phyloP scores from a whole-genome alignment of 2,113 vertebrate genomes.

The Rhynchomys soricoides region DNA sequence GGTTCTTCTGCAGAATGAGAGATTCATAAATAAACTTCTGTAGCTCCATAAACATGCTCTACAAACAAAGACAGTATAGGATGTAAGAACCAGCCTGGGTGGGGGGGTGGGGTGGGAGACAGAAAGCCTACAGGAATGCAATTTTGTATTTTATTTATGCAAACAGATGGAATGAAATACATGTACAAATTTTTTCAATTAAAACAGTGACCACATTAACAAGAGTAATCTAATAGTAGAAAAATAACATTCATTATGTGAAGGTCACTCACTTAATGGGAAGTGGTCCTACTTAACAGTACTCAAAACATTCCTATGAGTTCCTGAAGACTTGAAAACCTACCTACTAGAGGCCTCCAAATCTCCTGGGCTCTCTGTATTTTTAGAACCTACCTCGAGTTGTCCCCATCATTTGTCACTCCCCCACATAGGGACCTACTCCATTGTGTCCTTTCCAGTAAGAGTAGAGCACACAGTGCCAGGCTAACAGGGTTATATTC shows the following conservation, averaged over 20 bases:
- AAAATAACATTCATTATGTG: background rate
- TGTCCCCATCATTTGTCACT: background rate
- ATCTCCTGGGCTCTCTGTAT: background rate
- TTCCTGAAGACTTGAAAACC: background rate
- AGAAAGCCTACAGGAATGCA: background rate
- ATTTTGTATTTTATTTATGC: background rate
- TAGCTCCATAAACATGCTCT: background rate
- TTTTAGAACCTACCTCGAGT: background rate
- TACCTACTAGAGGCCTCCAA: background rate
- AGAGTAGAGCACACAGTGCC: background rate
- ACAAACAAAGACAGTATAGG: background rate
- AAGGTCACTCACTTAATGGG: background rate
- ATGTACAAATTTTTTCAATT: background rate
- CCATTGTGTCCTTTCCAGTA: background rate
- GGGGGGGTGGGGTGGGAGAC: accelerated
- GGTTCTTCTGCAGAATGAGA: background rate
- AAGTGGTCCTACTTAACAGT: background rate
- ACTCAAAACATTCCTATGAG: background rate
- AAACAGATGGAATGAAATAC: background rate
- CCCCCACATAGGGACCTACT: background rate
- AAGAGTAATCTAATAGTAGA: background rate
- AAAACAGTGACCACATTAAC: background rate
- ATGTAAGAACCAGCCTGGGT: background rate
- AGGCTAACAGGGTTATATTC: background rate
- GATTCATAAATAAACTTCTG: background rate